Evolutionary conservation across 2,888 invertebrate species (phyloP), one percentile per base, ranked within the genome.

Genomic region (Scaptomyza cyrtandrae): DNA sequence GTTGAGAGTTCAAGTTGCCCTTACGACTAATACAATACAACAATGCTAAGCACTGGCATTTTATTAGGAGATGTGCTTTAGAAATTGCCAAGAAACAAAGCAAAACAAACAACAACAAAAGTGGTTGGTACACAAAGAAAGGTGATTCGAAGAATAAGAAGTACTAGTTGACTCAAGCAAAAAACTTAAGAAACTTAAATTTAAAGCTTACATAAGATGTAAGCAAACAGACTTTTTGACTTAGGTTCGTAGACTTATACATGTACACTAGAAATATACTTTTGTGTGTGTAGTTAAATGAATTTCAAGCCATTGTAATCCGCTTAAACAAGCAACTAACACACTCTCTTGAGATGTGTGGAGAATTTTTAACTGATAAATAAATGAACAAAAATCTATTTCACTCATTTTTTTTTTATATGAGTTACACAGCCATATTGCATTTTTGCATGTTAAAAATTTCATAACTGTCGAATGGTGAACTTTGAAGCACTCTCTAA

Each of bases 1-100:
- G 6, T 29, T 29, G 29, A 80, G 55, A 75, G 78, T 65, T 80
- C 68, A 71, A 78, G 75, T 64, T 66, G 70, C 74, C 74, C 80
- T 69, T 70, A 68, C 49, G 6, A 76, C 79, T 74, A 80, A 80
- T 76, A 76, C 52, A 50, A 33, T 46, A 41, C 31, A 27, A 13
- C 77, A 71, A 67, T 45, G 53, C 77, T 45, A 65, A 62, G 76
- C 66, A 44, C 59, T 49, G 58, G 62, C 63, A 77, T 74, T 74
- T 73, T 53, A 77, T 63, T 54, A 53, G 58, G 68, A 50, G 68
- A 50, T 52, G 50, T 58, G 48, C 46, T 27, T 57, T 33, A 43
- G 57, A 50, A 56, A 59, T 53, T 57, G 41, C 9, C 5, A 3
- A 24, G 6, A 19, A 50, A 37, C n/a, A 31, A 29, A 19, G 9